Base-by-base conservation (phyloP, 1,140 invertebrate genomes). In the Akabosia matsudoensis region DNA sequence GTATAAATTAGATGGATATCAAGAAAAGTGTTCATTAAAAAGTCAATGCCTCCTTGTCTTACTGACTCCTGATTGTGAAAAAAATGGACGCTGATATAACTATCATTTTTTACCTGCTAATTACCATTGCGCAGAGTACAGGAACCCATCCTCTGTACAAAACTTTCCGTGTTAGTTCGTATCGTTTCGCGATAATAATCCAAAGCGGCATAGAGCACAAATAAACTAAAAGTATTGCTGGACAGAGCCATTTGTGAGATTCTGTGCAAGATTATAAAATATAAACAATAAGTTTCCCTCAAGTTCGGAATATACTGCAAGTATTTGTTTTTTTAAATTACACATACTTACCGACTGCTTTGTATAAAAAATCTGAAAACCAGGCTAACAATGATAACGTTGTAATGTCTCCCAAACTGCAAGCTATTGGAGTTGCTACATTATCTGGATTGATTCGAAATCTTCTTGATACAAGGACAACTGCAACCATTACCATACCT, bases 401-500 rank as follows among this genome's bases (percentile, higher is more conserved):
- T 0, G 75, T 78, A 0, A 98, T 90, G 84, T 98, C 96, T 0
- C 96, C 96, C 67, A 98, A 91, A 74, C 95, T 97, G 1, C 96
- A 96, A 13, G 97, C 97, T 33, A 98, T 89, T 0, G 97, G 97
- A 13, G 97, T 98, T 16, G 97, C 96, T 61, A 99, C 88, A 86
- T 99, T 98, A 84, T 99, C 97, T 0, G 97, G 97, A 86, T 98
- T 98, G 81, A 97, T 90, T 78, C 91, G 91, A 82, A 90, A 45
- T 45, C 70, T 34, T 72, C 70, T 72, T 10, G 70, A 72, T 51
- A 72, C 24, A 2, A 91, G 26, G 3, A 72, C 37, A 24, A 72
- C 70, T n/a, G 37, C 33, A 24, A 72, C 37, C 70, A 72, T 72
- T 51, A 72, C 83, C 70, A 83, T 78, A 78, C 87, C 87, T 87